A percentile compares a stretch with the other conserved stretches of the same genome.
Evolutionary conservation across 2,888 invertebrate species (phyloP).

Genomic region (Sympetrum striolatum): DNA sequence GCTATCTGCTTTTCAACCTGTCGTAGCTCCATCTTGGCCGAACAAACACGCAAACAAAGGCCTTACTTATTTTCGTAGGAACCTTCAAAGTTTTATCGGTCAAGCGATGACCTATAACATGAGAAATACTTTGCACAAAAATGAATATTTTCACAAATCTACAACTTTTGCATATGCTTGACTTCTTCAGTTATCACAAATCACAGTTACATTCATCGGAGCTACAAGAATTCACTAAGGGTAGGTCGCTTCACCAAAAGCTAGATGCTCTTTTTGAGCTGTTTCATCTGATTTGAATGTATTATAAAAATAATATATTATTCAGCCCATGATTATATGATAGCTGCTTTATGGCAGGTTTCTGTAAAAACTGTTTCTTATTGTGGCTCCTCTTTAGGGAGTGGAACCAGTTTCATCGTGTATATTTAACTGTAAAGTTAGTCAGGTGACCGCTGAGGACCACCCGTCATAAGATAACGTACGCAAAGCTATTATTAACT

Average conservation of each 20-base stretch:
- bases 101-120: background rate
- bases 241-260: background rate
- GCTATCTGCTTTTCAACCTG: background rate
- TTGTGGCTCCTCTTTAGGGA: too few relatives aligned
- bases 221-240: background rate
- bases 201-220: background rate
- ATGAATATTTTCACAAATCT: background rate
- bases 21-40: background rate
- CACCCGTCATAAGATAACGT: too few relatives aligned
- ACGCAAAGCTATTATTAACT: too few relatives aligned
- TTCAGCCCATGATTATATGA: too few relatives aligned
- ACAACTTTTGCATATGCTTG: background rate
- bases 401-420: too few relatives aligned
- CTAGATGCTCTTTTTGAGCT: too few relatives aligned
- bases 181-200: background rate
- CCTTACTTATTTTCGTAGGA: background rate
- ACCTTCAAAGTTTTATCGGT: background rate
- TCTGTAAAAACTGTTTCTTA: too few relatives aligned
- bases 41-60: background rate
- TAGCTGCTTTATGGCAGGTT: too few relatives aligned
- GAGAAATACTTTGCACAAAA: background rate
- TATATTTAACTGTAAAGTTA: too few relatives aligned
- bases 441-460: too few relatives aligned
- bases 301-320: too few relatives aligned
- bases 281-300: too few relatives aligned